Conservation (phyloP, 1,140 invertebrate genomes). For the Drosophila virilis region DNA sequence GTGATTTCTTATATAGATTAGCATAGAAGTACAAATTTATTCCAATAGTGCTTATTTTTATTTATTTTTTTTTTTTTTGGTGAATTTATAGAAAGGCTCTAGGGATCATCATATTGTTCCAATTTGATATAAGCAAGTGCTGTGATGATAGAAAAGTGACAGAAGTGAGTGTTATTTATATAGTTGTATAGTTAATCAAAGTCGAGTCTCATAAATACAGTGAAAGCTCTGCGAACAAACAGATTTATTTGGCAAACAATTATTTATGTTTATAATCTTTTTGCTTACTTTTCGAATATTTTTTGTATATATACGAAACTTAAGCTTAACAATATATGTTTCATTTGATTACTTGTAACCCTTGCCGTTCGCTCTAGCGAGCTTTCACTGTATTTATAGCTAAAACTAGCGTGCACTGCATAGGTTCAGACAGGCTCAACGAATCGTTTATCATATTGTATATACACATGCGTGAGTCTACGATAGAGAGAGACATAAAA, state of each 20-base stretch:
- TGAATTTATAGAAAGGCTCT: slow-evolving; percentile 57
- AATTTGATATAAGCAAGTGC: slow-evolving; percentile 84
- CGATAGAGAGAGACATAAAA: slow-evolving; percentile 4
- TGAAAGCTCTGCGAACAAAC: neutral
- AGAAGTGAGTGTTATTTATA: slow-evolving; percentile 48
- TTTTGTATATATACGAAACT: too few relatives aligned
- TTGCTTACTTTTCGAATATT: too few relatives aligned
- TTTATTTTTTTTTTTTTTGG: slow-evolving; percentile 28
- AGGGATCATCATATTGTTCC: slow-evolving; percentile 83
- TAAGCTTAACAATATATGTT: too few relatives aligned
- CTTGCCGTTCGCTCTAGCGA: neutral
- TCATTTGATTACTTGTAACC: neutral
- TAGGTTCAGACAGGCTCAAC: slow-evolving; percentile 37
- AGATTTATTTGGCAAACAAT: too few relatives aligned
- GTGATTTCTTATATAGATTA: slow-evolving; percentile 38
- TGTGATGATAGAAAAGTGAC: slow-evolving; percentile 65
- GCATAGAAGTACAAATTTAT: slow-evolving; percentile 27
- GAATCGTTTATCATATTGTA: slow-evolving; percentile 74
- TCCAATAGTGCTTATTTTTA: slow-evolving; percentile 47
- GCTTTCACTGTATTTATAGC: slow-evolving; percentile 7
- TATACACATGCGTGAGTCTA: slow-evolving; percentile 68
- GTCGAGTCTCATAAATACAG: slow-evolving; percentile 11
- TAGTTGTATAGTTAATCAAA: slow-evolving; percentile 1
- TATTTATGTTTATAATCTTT: too few relatives aligned
- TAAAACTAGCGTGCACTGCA: slow-evolving; percentile 60